These are phyloP conservation scores for Takifugu flavidus DNA, from an alignment of 2,113 vertebrate genomes.

Conservation along the genomic window DNA sequence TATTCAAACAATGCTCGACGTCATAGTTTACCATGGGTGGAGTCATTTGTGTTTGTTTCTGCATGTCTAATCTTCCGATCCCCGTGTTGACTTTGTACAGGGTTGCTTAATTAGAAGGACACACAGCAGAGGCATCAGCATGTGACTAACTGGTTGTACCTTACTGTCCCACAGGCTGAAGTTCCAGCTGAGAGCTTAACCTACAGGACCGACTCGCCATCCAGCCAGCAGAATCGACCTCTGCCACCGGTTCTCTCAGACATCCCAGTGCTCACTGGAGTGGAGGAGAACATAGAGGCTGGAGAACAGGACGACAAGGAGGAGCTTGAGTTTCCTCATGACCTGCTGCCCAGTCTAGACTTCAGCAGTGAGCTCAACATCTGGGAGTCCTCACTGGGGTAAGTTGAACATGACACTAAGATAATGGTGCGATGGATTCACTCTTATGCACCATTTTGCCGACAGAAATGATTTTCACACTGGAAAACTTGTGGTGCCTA, in stretches of 20 bases:
- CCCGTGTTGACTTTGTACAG: slow-evolving; percentile 19
- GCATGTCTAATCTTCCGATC: slow-evolving; percentile 5
- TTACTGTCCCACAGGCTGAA: slow-evolving; percentile 48
- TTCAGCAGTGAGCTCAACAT: slow-evolving; percentile 76
- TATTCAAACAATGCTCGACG: slow-evolving; percentile 16
- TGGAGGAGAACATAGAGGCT: slow-evolving; percentile 46
- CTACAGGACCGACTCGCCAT: slow-evolving; percentile 31
- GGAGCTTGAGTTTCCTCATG: slow-evolving; percentile 79
- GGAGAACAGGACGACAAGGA: slow-evolving; percentile 59
- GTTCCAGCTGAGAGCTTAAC: slow-evolving; percentile 41
- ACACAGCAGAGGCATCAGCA: not conserved
- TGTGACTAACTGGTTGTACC: not conserved
- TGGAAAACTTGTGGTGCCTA: not conserved
- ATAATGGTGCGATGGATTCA: not conserved
- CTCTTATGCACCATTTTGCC: too few species aligned
- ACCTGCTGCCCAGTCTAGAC: slow-evolving; percentile 77
- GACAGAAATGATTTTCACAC: too few species aligned
- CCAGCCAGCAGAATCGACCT: slow-evolving; percentile 43
- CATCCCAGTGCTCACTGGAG: slow-evolving; percentile 46
- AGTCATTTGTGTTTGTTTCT: slow-evolving; percentile 36
- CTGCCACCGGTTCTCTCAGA: slow-evolving; percentile 40
- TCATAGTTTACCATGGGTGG: slow-evolving; percentile 27
- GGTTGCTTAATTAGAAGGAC: slow-evolving; percentile 21
- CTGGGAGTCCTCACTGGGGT: slow-evolving; percentile 76
- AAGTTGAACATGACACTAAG: slow-evolving; percentile 16